Evolutionary conservation across 2,888 invertebrate genomes (phyloP).

Genomic region (Macropis europaea): DNA sequence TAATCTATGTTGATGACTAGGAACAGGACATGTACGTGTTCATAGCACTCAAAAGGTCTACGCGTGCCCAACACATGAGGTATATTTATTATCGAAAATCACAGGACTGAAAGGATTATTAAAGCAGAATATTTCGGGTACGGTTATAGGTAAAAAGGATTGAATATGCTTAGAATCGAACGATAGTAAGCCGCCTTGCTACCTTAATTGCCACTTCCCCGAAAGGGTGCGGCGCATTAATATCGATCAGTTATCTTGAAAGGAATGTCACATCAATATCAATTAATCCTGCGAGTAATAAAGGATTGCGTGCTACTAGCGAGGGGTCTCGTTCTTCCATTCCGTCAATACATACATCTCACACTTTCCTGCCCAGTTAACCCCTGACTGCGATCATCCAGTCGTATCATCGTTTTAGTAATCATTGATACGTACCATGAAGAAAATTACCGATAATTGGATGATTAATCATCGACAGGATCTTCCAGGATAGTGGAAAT

Average conservation of each 20-base stretch:
- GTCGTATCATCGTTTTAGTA: slow-evolving; percentile 36
- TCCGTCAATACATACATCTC: slow-evolving; percentile 58
- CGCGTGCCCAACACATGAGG: no score
- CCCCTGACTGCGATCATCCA: slow-evolving; percentile 52
- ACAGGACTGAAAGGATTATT: no score
- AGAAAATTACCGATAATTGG: slow-evolving; percentile 54
- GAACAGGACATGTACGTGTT: no score
- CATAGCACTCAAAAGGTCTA: no score
- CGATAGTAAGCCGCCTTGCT: slow-evolving; percentile 1
- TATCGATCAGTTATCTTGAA: slow-evolving; percentile 65
- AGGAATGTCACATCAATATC: slow-evolving; percentile 68
- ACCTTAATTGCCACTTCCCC: slow-evolving; percentile 38
- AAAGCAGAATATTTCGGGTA: no score
- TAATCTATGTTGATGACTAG: no score
- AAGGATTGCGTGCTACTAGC: slow-evolving; percentile 65
- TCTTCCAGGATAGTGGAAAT: background rate
- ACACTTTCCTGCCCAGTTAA: slow-evolving; percentile 47
- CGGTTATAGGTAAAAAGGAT: background rate
- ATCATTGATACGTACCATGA: slow-evolving; percentile 28
- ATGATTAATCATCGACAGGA: slow-evolving; percentile 44
- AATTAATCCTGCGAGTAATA: slow-evolving; percentile 67
- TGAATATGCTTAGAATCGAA: background rate
- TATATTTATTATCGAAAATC: no score
- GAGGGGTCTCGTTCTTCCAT: slow-evolving; percentile 50
- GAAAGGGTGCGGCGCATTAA: slow-evolving; percentile 59